These are phyloP conservation scores for Brachyrhaphis roseni DNA, from an alignment of 2,797 vertebrate genomes.

Conservation along the genomic window DNA sequence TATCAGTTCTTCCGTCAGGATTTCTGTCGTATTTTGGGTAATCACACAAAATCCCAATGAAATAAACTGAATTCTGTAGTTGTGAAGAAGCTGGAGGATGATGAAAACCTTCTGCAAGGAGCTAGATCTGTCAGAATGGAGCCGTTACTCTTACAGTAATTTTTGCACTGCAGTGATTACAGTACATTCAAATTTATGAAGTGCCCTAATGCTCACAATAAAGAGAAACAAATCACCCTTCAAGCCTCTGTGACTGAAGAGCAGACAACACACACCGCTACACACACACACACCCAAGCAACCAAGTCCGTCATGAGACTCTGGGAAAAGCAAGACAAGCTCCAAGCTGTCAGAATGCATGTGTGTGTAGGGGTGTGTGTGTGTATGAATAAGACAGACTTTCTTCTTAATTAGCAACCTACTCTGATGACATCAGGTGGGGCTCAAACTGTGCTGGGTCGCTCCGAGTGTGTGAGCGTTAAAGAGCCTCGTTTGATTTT, in stretches of 20 bases:
- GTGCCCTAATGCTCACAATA: background rate
- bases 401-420: slow-evolving; percentile 64
- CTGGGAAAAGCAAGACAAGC: slow-evolving; percentile 36
- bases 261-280: background rate
- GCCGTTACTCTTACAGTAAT: background rate
- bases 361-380: slow-evolving; percentile 22
- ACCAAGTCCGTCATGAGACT: slow-evolving; percentile 31
- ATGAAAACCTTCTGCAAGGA: background rate
- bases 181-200: background rate
- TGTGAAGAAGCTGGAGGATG: background rate
- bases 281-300: slow-evolving; percentile 9
- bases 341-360: slow-evolving; percentile 53
- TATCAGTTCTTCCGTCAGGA: background rate
- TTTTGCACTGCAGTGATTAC: background rate
- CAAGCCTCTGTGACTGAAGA: background rate
- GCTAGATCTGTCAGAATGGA: background rate
- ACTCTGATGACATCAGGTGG: slow-evolving; percentile 64
- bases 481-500: slow-evolving; percentile 52
- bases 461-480: slow-evolving; percentile 41
- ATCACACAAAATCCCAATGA: background rate
- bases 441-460: slow-evolving; percentile 64
- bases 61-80: background rate
- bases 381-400: slow-evolving; percentile 36
- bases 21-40: background rate
- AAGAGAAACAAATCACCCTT: slow-evolving; percentile 15